Evolutionary conservation across 1,140 invertebrate species (phyloP).

Genomic region (Teleogryllus occipitalis): DNA sequence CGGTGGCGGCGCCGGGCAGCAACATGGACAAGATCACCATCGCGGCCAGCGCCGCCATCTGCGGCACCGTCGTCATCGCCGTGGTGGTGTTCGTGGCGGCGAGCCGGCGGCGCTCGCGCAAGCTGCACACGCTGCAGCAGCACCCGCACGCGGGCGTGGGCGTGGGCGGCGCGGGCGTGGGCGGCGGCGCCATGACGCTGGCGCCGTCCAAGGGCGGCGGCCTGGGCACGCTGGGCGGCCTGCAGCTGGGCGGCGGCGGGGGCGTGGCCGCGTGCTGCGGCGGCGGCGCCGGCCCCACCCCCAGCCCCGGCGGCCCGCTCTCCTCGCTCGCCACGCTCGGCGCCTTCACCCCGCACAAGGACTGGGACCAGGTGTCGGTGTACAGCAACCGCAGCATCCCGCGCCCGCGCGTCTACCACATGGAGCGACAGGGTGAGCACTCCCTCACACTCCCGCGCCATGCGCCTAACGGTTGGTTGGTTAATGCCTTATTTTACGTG

Average conservation of each 20-base stretch:
- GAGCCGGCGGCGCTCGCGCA: conserved; percentile 61
- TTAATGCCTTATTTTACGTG: too few relatives aligned
- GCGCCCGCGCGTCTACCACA: conserved; percentile 68
- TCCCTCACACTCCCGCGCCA: neutral
- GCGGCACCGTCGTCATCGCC: conserved; percentile 74
- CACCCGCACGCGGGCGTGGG: conserved; percentile 32
- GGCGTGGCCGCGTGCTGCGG: conserved; percentile 70
- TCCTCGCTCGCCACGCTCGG: conserved; percentile 69
- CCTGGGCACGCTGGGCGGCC: conserved; percentile 41
- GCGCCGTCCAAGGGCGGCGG: conserved; percentile 27
- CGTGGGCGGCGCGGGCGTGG: neutral
- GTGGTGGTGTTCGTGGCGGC: conserved; percentile 81
- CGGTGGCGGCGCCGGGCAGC: conserved; percentile 65
- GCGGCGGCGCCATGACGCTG: neutral
- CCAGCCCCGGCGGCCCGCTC: conserved; percentile 64
- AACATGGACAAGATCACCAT: conserved; percentile 94
- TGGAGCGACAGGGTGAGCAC: conserved; percentile 47
- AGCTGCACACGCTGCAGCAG: conserved; percentile 58
- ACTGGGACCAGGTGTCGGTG: conserved; percentile 89
- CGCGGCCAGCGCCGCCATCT: conserved; percentile 85
- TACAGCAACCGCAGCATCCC: conserved; percentile 84
- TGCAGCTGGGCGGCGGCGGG: conserved; percentile 58
- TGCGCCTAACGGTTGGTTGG: too few relatives aligned
- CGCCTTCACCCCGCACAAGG: conserved; percentile 73
- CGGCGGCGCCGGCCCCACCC: conserved; percentile 55